A percentile compares a stretch with the other conserved stretches of the same genome.
Conservation (phyloP, 2,888 invertebrate genomes). For the Conomelus anceps region DNA sequence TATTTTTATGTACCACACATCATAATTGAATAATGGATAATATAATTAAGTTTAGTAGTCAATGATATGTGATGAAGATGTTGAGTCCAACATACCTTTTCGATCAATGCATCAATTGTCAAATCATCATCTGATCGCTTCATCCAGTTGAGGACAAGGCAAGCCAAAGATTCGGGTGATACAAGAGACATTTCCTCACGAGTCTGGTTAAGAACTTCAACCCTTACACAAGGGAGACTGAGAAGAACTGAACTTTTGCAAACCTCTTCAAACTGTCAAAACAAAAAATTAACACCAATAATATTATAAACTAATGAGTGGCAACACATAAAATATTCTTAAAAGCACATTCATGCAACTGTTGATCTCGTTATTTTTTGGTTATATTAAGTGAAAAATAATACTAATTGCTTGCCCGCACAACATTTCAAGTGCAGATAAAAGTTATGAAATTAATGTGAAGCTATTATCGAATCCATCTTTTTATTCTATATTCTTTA, state of each 20-base stretch:
- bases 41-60: too few species aligned
- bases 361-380: too few species aligned
- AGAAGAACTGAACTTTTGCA: slow-evolving; percentile 56
- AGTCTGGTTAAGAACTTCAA: slow-evolving; percentile 68
- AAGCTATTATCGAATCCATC: too few species aligned
- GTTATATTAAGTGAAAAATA: too few species aligned
- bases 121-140: slow-evolving; percentile 41
- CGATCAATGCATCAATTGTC: slow-evolving; percentile 43
- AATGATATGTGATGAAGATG: too few species aligned
- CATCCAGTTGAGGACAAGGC: slow-evolving; percentile 59
- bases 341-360: too few species aligned
- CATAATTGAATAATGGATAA: not conserved
- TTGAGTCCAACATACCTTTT: slow-evolving; percentile 54
- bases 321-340: too few species aligned
- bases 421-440: too few species aligned
- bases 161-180: slow-evolving; percentile 50
- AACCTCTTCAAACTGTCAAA: slow-evolving; percentile 55
- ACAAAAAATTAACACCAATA: slow-evolving; percentile 17
- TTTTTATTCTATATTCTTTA: too few species aligned
- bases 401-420: too few species aligned
- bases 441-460: too few species aligned
- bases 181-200: slow-evolving; percentile 56
- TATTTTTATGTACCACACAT: not conserved
- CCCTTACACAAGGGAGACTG: slow-evolving; percentile 58
- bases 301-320: not conserved